Evolutionary conservation across 2,113 vertebrate species (phyloP).

Genomic region (Bungarus multicinctus): DNA sequence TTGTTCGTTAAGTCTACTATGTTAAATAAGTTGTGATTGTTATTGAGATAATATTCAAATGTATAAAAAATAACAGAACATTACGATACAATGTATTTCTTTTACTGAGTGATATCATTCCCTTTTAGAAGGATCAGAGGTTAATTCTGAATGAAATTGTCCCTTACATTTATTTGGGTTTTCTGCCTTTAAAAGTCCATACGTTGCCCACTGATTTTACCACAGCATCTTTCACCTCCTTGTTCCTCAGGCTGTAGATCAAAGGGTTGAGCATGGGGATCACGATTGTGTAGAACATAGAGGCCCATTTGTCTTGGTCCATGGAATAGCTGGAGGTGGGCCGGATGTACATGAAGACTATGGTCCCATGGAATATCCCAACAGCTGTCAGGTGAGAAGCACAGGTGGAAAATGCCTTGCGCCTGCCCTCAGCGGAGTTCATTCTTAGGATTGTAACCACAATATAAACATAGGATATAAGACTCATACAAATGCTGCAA

Average conservation of each 20-base stretch:
- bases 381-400: constrained; percentile 49
- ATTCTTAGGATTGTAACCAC: constrained; percentile 44
- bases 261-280: constrained; percentile 55
- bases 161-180: not conserved
- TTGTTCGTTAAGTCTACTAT: not conserved
- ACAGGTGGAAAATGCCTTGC: constrained; percentile 57
- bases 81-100: not conserved
- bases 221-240: constrained; percentile 48
- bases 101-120: not conserved
- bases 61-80: not conserved
- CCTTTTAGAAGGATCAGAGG: not conserved
- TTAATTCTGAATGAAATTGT: not conserved
- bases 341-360: constrained; percentile 37
- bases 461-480: constrained; percentile 46
- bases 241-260: constrained; percentile 11
- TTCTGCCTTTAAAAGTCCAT: not conserved
- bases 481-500: constrained; percentile 34
- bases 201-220: constrained; percentile 18
- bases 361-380: constrained; percentile 36
- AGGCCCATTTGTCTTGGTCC: constrained; percentile 10
- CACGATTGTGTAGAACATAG: constrained; percentile 32
- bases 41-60: not conserved
- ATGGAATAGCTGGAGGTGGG: not conserved
- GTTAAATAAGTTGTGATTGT: not conserved
- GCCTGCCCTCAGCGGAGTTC: constrained; percentile 29